A percentile compares a stretch with the other conserved stretches of the same genome.
Evolutionary conservation across 2,113 vertebrate species (phyloP).

Genomic region (Falcunculus frontatus): DNA sequence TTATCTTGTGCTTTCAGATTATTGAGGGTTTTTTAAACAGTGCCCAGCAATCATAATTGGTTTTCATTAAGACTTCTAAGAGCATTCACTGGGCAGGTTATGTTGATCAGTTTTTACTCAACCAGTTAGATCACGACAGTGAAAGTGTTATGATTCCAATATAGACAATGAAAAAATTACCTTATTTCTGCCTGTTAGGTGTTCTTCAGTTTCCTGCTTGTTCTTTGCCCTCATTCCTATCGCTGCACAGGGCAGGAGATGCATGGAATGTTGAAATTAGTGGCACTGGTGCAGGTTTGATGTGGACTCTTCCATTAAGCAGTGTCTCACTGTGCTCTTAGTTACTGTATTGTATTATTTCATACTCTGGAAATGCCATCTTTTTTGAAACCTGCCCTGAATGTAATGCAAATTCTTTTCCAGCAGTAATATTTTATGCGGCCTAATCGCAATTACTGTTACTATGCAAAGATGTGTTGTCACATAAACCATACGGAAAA

Average conservation of each 20-base stretch:
- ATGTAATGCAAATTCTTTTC: not conserved
- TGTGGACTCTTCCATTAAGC: not conserved
- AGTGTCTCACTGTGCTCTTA: not conserved
- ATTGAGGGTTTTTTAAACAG: not conserved
- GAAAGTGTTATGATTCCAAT: not conserved
- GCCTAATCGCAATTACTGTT: not conserved
- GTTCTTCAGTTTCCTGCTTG: not conserved
- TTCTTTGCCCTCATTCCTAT: not conserved
- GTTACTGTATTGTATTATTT: not conserved
- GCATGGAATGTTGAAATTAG: not conserved
- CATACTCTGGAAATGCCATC: not conserved
- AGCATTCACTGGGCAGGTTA: not conserved
- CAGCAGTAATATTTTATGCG: not conserved
- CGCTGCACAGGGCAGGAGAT: not conserved
- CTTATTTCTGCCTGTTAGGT: not conserved
- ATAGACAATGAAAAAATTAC: not conserved
- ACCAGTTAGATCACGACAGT: not conserved
- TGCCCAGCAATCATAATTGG: not conserved
- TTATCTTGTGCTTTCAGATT: not conserved
- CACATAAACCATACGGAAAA: not conserved
- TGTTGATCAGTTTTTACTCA: not conserved
- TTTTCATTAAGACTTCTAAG: not conserved
- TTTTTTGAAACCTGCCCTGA: not conserved
- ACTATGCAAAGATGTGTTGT: not conserved
- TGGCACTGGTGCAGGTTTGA: not conserved